phyloP scores from a whole-genome alignment of 2,113 vertebrate genomes.

The Psittacula cyanocephala region DNA sequence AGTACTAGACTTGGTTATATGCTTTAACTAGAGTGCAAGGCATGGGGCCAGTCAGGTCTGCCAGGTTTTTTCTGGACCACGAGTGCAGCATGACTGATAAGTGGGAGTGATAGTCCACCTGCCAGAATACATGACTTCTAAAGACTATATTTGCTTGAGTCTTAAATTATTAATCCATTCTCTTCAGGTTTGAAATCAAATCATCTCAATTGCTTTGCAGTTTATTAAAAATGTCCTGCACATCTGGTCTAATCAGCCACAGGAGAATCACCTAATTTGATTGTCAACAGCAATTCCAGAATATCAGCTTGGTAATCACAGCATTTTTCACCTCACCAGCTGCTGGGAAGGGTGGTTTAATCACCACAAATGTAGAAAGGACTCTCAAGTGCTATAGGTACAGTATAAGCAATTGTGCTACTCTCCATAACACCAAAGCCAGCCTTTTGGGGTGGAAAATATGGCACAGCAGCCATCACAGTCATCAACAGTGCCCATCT shows the following conservation, averaged over 20 bases:
- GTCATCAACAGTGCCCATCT: accelerated
- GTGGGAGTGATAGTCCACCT: accelerated
- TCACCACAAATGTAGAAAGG: not conserved
- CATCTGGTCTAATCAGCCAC: not conserved
- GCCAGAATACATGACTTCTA: not conserved
- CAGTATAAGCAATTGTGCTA: not conserved
- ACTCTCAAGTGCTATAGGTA: not conserved
- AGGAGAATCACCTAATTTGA: not conserved
- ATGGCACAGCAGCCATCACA: accelerated
- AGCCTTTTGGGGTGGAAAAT: not conserved
- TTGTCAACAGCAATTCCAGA: not conserved
- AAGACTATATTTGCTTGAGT: not conserved
- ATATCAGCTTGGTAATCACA: not conserved
- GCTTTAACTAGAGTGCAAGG: not conserved
- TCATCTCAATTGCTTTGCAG: not conserved
- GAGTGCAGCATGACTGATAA: not conserved
- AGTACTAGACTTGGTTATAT: not conserved
- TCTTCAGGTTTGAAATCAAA: not conserved
- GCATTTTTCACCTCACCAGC: not conserved
- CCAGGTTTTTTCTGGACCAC: not conserved
- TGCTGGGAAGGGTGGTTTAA: not conserved
- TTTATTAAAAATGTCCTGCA: conserved; percentile 17
- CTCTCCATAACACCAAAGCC: not conserved
- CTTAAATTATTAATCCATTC: not conserved
- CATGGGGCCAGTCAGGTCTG: accelerated